Evolutionary conservation across 2,113 vertebrate species (phyloP).

Genomic region (Camelus dromedarius): DNA sequence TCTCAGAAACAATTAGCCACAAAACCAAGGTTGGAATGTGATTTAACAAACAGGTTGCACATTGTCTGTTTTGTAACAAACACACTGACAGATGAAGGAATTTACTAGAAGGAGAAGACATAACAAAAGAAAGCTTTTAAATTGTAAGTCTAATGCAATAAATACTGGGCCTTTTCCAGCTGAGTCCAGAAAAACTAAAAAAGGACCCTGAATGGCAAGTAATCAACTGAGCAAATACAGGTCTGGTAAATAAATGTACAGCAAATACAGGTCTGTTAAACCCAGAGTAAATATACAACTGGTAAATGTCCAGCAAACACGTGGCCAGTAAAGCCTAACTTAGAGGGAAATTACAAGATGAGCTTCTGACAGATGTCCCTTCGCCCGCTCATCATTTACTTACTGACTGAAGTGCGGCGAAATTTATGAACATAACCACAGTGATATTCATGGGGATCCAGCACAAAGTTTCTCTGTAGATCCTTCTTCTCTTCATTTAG

Average conservation of each 20-base stretch:
- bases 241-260: not conserved
- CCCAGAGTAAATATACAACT: not conserved
- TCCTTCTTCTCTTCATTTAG: slow-evolving; percentile 58
- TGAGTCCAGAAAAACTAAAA: not conserved
- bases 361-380: not conserved
- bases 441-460: not conserved
- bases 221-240: not conserved
- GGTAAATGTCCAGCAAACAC: not conserved
- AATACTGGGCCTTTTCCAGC: not conserved
- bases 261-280: not conserved
- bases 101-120: not conserved
- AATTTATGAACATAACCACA: slow-evolving; percentile 88
- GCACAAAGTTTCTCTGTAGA: slow-evolving; percentile 47
- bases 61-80: not conserved
- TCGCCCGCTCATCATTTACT: slow-evolving; percentile 50
- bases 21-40: not conserved
- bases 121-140: slow-evolving; percentile 35
- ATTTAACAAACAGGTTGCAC: not conserved
- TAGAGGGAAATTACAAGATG: no score
- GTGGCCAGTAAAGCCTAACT: not conserved
- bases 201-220: not conserved
- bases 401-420: slow-evolving; percentile 77
- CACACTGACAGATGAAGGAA: not conserved
- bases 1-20: not conserved
- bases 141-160: not conserved